Evolutionary conservation across 2,888 invertebrate genomes (phyloP).

Genomic region (Acanthosepion lycidas): DNA sequence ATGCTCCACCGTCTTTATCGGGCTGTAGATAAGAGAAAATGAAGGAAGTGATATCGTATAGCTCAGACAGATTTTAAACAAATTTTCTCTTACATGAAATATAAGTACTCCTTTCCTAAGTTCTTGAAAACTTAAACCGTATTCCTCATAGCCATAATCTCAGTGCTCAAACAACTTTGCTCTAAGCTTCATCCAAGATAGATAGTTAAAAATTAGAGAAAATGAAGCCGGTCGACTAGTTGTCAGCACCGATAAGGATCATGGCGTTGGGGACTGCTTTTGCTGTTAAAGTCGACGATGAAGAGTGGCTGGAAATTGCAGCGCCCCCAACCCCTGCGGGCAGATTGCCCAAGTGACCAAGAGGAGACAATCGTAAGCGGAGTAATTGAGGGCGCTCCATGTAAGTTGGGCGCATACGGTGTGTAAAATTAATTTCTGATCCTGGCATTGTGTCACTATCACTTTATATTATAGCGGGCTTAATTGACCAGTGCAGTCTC

Average conservation of each 20-base stretch:
- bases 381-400: constrained; percentile 33
- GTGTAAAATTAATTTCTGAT: constrained; percentile 23
- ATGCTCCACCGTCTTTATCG: too few relatives aligned
- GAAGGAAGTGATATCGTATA: too few relatives aligned
- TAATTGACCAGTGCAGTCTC: constrained; percentile 18
- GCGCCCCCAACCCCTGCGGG: background rate
- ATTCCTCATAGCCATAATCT: background rate
- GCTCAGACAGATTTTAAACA: too few relatives aligned
- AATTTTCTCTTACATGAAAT: too few relatives aligned
- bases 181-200: background rate
- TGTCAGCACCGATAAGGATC: background rate
- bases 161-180: background rate
- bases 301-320: background rate
- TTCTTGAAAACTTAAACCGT: background rate
- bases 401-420: constrained; percentile 33
- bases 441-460: constrained; percentile 33
- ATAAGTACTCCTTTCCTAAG: background rate
- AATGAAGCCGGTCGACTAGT: background rate
- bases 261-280: background rate
- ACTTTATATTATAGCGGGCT: constrained; percentile 33
- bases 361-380: constrained; percentile 13
- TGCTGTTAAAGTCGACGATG: background rate
- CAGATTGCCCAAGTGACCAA: constrained; percentile 33
- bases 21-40: too few relatives aligned
- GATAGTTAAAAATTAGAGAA: background rate